phyloP scores from a whole-genome alignment of 2,888 invertebrate species.

The Flexamia atlantica region DNA sequence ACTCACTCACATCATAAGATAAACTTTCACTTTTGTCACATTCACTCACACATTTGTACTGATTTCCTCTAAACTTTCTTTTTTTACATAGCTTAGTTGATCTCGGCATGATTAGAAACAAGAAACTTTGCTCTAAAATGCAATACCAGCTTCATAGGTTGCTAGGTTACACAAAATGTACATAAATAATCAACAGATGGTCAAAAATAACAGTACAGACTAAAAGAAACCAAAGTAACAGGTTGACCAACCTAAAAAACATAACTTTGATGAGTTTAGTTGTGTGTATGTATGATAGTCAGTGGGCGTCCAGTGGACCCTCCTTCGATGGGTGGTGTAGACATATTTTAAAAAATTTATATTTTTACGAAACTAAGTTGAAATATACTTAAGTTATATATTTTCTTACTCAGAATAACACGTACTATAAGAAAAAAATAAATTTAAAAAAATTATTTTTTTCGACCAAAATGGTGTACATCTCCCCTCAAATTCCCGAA shows the following conservation, averaged over 20 bases:
- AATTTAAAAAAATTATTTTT: neutral
- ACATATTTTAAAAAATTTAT: neutral
- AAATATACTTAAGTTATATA: constrained; percentile 13
- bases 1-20: neutral
- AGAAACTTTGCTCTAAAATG: neutral
- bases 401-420: constrained; percentile 19
- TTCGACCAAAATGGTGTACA: constrained; percentile 14
- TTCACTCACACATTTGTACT: neutral
- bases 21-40: neutral
- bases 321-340: neutral
- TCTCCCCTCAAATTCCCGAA: neutral
- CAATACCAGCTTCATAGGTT: too few relatives aligned
- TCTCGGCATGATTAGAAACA: neutral
- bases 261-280: neutral
- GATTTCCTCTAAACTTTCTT: neutral
- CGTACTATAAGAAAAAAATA: constrained; percentile 5
- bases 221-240: neutral
- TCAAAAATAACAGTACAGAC: neutral
- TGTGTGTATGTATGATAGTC: neutral
- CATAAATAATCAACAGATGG: neutral
- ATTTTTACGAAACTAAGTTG: neutral
- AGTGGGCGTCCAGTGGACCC: neutral
- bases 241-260: neutral
- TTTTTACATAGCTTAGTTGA: neutral
- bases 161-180: neutral